phyloP scores from a whole-genome alignment of 2,888 invertebrate species.

The Encarsia formosa region DNA sequence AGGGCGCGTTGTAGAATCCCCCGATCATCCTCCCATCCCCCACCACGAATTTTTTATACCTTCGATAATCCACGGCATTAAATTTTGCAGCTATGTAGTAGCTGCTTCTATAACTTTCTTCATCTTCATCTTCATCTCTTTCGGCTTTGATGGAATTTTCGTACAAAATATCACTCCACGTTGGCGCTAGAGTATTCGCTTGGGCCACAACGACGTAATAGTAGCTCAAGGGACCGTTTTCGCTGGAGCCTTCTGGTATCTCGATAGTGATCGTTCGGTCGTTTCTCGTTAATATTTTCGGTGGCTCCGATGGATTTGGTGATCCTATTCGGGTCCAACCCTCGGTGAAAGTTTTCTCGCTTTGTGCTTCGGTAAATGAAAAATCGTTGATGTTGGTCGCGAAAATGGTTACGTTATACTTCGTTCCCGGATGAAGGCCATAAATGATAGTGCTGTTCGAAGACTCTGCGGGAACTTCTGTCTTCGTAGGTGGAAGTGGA shows the following conservation, averaged over 20 bases:
- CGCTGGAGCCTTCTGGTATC: constrained; percentile 66
- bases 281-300: constrained; percentile 61
- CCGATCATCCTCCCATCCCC: constrained; percentile 74
- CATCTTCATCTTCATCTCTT: constrained; percentile 62
- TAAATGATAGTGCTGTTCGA: constrained; percentile 46
- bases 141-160: constrained; percentile 62
- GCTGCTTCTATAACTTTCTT: too few relatives aligned
- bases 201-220: constrained; percentile 72
- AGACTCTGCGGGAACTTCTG: constrained; percentile 43
- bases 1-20: constrained; percentile 71
- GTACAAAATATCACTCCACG: constrained; percentile 56
- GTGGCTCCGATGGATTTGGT: constrained; percentile 60
- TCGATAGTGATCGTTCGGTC: constrained; percentile 64
- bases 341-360: constrained; percentile 57
- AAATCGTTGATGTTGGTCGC: too few relatives aligned
- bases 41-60: constrained; percentile 64
- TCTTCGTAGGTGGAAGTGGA: constrained; percentile 38
- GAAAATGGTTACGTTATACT: constrained; percentile 69
- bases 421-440: constrained; percentile 67
- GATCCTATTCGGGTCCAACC: constrained; percentile 74
- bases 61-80: constrained; percentile 56
- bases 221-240: constrained; percentile 73
- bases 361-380: constrained; percentile 58
- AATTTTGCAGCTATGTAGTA: constrained; percentile 84
- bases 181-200: constrained; percentile 62